A percentile compares a stretch with the other conserved stretches of the same genome.
These are phyloP conservation scores for Pogonophryne albipinna DNA, from an alignment of 2,797 vertebrate genomes.

Conservation along the genomic window DNA sequence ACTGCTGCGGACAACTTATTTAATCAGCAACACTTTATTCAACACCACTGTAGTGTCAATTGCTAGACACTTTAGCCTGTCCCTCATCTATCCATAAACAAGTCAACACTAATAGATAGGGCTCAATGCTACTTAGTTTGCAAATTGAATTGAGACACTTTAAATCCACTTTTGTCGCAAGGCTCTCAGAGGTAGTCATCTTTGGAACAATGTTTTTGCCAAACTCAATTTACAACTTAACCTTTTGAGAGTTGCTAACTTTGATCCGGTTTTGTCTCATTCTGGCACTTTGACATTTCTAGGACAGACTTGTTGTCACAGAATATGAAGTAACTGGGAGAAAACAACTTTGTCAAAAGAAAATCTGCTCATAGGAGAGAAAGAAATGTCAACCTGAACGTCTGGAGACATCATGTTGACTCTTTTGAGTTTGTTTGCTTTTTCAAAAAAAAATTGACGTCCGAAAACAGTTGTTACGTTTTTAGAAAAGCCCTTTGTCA, in stretches of 20 bases:
- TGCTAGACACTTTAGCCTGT: slow-evolving; percentile 27
- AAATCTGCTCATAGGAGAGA: slow-evolving; percentile 21
- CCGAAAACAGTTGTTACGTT: slow-evolving; percentile 27
- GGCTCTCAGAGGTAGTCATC: slow-evolving; percentile 47
- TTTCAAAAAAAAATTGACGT: slow-evolving; percentile 34
- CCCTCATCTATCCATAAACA: slow-evolving; percentile 9
- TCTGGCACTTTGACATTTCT: slow-evolving; percentile 69
- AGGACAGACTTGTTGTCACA: slow-evolving; percentile 58
- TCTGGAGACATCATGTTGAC: slow-evolving; percentile 26
- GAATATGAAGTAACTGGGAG: slow-evolving; percentile 29
- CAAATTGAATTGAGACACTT: slow-evolving; percentile 62
- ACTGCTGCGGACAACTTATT: not conserved
- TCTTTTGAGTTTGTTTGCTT: slow-evolving; percentile 48
- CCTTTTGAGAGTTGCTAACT: slow-evolving; percentile 47
- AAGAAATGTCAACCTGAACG: slow-evolving; percentile 21
- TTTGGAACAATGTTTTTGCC: slow-evolving; percentile 44
- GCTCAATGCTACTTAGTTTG: slow-evolving; percentile 39
- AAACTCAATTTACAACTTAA: slow-evolving; percentile 54
- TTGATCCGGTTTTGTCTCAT: slow-evolving; percentile 38
- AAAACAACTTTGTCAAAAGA: slow-evolving; percentile 37
- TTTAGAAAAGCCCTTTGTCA: slow-evolving; percentile 37
- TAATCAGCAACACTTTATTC: slow-evolving; percentile 20
- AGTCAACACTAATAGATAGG: slow-evolving; percentile 28
- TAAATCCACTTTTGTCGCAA: slow-evolving; percentile 41
- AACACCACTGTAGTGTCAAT: slow-evolving; percentile 18